Evolutionary conservation across 2,888 invertebrate species (phyloP).

Genomic region (Diaphora mendica): DNA sequence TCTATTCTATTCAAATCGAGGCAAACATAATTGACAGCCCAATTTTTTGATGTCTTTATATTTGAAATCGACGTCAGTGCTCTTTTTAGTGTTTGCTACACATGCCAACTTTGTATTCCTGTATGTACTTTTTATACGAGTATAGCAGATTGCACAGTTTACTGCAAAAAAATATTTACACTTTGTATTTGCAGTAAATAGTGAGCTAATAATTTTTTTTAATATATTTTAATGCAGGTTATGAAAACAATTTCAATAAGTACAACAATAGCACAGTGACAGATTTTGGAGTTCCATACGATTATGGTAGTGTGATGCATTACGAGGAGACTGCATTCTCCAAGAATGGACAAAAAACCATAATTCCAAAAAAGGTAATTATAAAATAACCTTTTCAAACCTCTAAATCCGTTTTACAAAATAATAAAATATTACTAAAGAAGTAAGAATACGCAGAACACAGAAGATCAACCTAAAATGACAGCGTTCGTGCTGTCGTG

Average conservation of each 20-base stretch:
- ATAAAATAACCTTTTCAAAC: background rate
- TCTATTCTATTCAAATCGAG: background rate
- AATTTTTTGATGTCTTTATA: background rate
- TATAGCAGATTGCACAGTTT: too few species aligned
- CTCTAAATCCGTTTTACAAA: background rate
- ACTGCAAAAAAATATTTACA: background rate
- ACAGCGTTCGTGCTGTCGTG: too few species aligned
- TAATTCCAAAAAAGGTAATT: conserved; percentile 84
- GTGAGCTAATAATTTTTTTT: background rate
- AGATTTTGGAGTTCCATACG: conserved; percentile 89
- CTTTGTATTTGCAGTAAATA: background rate
- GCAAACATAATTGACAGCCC: background rate
- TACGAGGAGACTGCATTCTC: conserved; percentile 90
- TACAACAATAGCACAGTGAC: conserved; percentile 88
- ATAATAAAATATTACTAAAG: background rate
- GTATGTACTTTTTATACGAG: too few species aligned
- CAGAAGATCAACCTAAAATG: background rate
- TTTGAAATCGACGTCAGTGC: background rate
- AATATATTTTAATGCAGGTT: conserved; percentile 67
- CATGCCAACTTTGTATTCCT: background rate
- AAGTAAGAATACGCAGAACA: background rate
- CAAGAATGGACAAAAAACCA: conserved; percentile 88
- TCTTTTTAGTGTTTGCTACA: background rate
- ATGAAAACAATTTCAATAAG: conserved; percentile 88
- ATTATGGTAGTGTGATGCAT: conserved; percentile 91